Evolutionary conservation across 1,140 invertebrate genomes (phyloP).

Genomic region (Philopotamus ludificatus): DNA sequence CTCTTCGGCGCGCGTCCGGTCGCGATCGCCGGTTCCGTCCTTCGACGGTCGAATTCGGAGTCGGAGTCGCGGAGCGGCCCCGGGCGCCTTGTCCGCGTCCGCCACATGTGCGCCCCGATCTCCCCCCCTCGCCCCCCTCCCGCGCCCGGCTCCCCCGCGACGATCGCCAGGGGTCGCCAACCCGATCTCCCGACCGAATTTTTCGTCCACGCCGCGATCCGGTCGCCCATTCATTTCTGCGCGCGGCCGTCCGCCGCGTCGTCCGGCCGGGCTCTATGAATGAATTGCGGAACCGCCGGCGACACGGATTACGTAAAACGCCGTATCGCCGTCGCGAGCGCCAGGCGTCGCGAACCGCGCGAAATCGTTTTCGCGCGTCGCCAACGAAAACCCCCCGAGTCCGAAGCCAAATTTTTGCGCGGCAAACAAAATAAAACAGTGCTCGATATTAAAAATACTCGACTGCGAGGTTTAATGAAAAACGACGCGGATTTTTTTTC

Average conservation of each 20-base stretch:
- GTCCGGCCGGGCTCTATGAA: conserved; percentile 19
- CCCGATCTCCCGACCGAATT: no score
- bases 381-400: no score
- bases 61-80: neutral
- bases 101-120: neutral
- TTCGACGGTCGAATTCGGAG: no score
- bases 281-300: conserved; percentile 18
- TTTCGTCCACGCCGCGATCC: no score
- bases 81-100: neutral
- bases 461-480: no score
- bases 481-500: no score
- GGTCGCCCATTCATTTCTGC: conserved; percentile 17
- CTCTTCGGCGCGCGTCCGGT: neutral
- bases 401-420: no score
- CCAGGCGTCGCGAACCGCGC: conserved; percentile 10
- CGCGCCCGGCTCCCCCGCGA: neutral
- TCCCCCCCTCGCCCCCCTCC: neutral
- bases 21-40: no score
- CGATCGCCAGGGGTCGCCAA: neutral
- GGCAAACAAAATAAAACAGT: no score
- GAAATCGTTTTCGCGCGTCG: neutral
- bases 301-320: conserved; percentile 25
- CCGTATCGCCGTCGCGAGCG: conserved; percentile 14
- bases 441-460: no score
- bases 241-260: neutral